Conservation (phyloP, 2,888 invertebrate species). For the Zaprionus obscuricornis region DNA sequence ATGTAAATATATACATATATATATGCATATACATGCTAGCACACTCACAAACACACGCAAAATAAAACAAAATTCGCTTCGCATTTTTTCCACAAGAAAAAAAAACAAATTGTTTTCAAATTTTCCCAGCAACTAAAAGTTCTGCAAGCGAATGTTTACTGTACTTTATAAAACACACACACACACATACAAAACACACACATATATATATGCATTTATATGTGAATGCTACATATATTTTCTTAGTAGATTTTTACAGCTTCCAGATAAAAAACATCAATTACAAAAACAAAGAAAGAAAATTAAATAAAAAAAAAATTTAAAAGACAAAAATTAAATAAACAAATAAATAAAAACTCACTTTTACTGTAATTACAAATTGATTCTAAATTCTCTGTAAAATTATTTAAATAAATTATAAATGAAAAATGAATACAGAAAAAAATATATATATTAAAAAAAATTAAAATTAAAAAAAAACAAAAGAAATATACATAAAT, state of each 20-base stretch:
- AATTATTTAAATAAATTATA: conserved; percentile 45
- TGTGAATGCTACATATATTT: conserved; percentile 59
- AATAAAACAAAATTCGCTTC: no score
- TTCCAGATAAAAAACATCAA: conserved; percentile 38
- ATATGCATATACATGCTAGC: conserved; percentile 1
- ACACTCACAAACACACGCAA: no score
- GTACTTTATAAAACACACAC: no score
- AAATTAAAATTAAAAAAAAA: conserved; percentile 19
- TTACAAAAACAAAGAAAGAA: conserved; percentile 15
- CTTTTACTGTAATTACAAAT: conserved; percentile 54
- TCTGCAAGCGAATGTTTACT: no score
- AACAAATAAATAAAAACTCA: conserved; percentile 23
- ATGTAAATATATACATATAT: conserved; percentile 4
- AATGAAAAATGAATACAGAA: conserved; percentile 15
- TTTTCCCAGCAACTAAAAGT: no score
- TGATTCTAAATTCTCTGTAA: conserved; percentile 59
- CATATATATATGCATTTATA: conserved; percentile 7
- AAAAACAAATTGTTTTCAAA: no score
- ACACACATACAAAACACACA: conserved; percentile 4
- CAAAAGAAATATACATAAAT: conserved; percentile 35
- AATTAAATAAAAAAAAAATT: conserved; percentile 18
- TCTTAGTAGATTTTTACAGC: conserved; percentile 72
- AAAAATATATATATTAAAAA: conserved; percentile 22
- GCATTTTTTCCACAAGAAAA: no score
- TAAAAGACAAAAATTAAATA: conserved; percentile 13